Percentiles rank a stretch among this genome's conserved stretches.
Evolutionary conservation across 2,113 vertebrate species (phyloP).

Genomic region (Telmatochromis brachygnathus): DNA sequence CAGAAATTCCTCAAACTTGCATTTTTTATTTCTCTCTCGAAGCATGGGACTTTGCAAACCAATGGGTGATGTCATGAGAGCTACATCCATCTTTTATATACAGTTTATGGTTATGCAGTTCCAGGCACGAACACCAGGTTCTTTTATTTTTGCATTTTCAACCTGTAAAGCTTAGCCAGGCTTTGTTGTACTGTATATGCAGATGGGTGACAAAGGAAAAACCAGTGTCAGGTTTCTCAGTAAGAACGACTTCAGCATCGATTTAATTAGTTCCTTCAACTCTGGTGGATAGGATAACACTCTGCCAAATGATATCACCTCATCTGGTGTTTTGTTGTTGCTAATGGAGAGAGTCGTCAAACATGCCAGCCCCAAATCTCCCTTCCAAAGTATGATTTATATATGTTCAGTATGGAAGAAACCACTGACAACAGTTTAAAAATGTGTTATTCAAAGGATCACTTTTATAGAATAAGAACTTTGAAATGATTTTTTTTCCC

Average conservation of each 20-base stretch:
- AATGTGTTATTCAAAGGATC: neutral
- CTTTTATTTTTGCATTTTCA: neutral
- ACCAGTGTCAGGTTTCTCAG: neutral
- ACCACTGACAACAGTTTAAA: neutral
- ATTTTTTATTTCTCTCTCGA: neutral
- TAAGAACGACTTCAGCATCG: neutral
- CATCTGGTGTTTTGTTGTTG: neutral
- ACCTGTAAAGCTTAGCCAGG: neutral
- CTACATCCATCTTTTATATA: neutral
- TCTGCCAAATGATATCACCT: neutral
- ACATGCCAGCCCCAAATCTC: neutral
- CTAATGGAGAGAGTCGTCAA: neutral
- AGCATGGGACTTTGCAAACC: accelerated
- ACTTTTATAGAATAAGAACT: neutral
- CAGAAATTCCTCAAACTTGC: neutral
- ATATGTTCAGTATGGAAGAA: neutral
- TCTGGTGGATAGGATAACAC: neutral
- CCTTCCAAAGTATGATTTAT: neutral
- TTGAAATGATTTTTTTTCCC: neutral
- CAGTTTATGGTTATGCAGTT: neutral
- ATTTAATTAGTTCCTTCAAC: neutral
- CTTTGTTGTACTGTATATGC: neutral
- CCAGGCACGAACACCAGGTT: neutral
- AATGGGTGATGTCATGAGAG: neutral
- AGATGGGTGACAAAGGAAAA: neutral